Conservation (phyloP, 2,113 vertebrate species). For the Monopterus albus region DNA sequence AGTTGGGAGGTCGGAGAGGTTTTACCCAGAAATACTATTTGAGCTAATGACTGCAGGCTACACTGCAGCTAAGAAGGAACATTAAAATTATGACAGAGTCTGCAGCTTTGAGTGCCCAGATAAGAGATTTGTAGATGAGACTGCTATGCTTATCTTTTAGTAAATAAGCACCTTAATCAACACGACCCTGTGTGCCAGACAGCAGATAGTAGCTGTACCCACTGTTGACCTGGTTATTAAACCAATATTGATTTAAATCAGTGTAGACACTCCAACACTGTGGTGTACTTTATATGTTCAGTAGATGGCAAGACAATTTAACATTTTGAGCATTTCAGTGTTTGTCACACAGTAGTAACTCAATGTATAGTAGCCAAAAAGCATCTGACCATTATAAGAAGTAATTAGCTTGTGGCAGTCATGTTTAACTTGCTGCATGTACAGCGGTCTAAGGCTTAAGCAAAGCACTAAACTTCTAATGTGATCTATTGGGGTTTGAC, state of each 20-base stretch:
- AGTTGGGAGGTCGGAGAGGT: background rate
- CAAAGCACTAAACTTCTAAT: constrained; percentile 6
- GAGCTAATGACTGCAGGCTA: constrained; percentile 1
- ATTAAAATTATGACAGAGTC: background rate
- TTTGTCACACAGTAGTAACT: constrained; percentile 1
- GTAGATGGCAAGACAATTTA: too few relatives aligned
- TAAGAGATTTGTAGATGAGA: background rate
- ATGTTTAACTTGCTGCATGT: too few relatives aligned
- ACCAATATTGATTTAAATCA: constrained; percentile 45
- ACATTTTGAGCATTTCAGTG: background rate
- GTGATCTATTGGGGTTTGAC: constrained; percentile 30
- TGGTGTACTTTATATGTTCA: too few relatives aligned
- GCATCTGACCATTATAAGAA: background rate
- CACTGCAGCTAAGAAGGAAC: background rate
- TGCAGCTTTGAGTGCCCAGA: background rate
- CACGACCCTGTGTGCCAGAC: background rate
- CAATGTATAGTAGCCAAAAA: background rate
- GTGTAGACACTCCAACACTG: background rate
- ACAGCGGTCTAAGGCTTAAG: background rate
- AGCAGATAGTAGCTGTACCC: constrained; percentile 5
- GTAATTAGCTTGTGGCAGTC: too few relatives aligned
- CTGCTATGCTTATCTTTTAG: too few relatives aligned
- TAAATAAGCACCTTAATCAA: constrained; percentile 31
- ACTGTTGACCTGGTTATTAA: constrained; percentile 39
- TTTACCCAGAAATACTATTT: constrained; percentile 10